These are phyloP conservation scores for Drosophila sordidula DNA, from an alignment of 2,888 invertebrate species.

Conservation along the genomic window DNA sequence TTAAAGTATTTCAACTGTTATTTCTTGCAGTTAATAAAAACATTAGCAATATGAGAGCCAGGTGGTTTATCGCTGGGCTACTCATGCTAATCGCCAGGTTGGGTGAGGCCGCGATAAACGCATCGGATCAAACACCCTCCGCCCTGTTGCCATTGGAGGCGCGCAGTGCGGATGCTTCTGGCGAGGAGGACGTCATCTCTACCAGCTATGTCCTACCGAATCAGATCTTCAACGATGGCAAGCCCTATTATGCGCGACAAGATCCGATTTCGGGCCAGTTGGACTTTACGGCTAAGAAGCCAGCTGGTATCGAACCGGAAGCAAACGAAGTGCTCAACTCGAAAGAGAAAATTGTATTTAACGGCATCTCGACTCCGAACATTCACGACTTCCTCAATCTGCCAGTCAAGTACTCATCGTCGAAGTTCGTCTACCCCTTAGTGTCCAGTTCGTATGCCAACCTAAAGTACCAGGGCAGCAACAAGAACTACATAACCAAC, in stretches of 20 bases:
- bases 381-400: slow-evolving; percentile 89
- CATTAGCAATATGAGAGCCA: slow-evolving; percentile 44
- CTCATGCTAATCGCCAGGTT: slow-evolving; percentile 35
- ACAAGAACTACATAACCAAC: slow-evolving; percentile 86
- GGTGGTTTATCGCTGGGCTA: slow-evolving; percentile 36
- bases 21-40: slow-evolving; percentile 1
- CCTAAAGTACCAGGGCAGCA: slow-evolving; percentile 89
- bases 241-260: slow-evolving; percentile 89
- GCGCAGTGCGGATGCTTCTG: slow-evolving; percentile 71
- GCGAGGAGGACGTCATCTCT: slow-evolving; percentile 82
- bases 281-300: slow-evolving; percentile 87
- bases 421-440: slow-evolving; percentile 89
- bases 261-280: slow-evolving; percentile 89
- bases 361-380: slow-evolving; percentile 87
- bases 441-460: slow-evolving; percentile 91
- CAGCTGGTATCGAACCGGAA: slow-evolving; percentile 84
- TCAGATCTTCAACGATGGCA: slow-evolving; percentile 89
- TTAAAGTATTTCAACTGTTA: background rate
- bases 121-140: slow-evolving; percentile 62
- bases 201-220: slow-evolving; percentile 85
- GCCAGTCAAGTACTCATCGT: slow-evolving; percentile 89
- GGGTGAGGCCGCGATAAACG: slow-evolving; percentile 2
- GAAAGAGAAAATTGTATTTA: slow-evolving; percentile 87
- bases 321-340: slow-evolving; percentile 84
- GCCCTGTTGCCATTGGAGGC: slow-evolving; percentile 81